Evolutionary conservation across 2,113 vertebrate species (phyloP).

Genomic region (Ursus arctos): DNA sequence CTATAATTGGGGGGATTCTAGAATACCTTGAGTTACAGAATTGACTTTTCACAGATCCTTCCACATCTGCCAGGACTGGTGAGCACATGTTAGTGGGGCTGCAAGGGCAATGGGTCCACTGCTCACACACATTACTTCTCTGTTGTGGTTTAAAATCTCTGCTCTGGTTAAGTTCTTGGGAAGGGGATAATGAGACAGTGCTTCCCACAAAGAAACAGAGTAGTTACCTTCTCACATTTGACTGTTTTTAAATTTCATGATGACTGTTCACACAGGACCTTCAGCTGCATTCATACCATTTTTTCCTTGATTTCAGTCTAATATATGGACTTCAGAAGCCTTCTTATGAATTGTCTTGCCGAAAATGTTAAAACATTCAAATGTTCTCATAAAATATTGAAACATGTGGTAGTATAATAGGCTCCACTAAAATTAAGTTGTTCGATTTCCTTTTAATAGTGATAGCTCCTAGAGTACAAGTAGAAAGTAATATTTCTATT

Average conservation of each 20-base stretch:
- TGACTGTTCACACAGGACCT: neutral
- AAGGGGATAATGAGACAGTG: neutral
- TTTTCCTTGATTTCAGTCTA: conserved; percentile 42
- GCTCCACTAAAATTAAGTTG: conserved; percentile 51
- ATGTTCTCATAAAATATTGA: conserved; percentile 69
- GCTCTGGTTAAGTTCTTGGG: neutral
- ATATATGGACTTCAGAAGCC: neutral
- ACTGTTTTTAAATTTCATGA: conserved; percentile 14
- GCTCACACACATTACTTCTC: neutral
- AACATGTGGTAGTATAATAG: neutral
- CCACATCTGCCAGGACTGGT: neutral
- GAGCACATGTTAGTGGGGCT: neutral
- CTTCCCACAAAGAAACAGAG: neutral
- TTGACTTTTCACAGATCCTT: neutral
- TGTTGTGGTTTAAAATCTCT: neutral
- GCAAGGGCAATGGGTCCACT: accelerated
- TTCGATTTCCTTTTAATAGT: conserved; percentile 48
- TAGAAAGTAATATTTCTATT: neutral
- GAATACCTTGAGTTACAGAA: neutral
- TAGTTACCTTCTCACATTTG: neutral
- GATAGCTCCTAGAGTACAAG: neutral
- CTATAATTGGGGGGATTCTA: neutral
- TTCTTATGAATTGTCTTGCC: conserved; percentile 53
- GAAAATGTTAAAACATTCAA: conserved; percentile 57
- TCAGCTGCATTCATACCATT: neutral